These are phyloP conservation scores for Drosophila formosana DNA, from an alignment of 2,888 invertebrate species.

Conservation along the genomic window DNA sequence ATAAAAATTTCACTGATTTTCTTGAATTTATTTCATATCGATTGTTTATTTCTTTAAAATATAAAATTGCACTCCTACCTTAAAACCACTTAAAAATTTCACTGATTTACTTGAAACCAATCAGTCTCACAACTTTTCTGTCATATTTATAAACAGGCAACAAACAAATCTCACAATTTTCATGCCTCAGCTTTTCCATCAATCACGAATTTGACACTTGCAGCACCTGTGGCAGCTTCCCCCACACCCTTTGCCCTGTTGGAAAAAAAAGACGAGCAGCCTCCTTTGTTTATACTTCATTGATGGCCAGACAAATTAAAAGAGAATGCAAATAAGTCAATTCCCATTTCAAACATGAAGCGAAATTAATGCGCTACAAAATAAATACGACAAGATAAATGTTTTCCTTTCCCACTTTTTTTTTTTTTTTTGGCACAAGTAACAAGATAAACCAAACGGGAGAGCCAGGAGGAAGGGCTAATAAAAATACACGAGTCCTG, in stretches of 20 bases:
- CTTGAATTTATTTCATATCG: too few relatives aligned
- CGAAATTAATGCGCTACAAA: constrained; percentile 75
- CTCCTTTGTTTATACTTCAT: constrained; percentile 28
- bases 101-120: constrained; percentile 41
- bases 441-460: constrained; percentile 63
- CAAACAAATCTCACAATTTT: constrained; percentile 61
- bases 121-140: constrained; percentile 19
- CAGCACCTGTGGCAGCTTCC: constrained; percentile 61
- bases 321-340: constrained; percentile 78
- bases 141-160: constrained; percentile 23
- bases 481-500: constrained; percentile 73
- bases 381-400: constrained; percentile 80
- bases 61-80: too few relatives aligned
- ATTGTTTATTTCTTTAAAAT: too few relatives aligned
- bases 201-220: constrained; percentile 68
- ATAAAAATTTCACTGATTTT: too few relatives aligned
- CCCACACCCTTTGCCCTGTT: background rate
- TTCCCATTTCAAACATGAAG: constrained; percentile 66
- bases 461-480: constrained; percentile 41
- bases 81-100: background rate
- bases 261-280: constrained; percentile 1
- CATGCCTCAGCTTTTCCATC: constrained; percentile 44
- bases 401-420: constrained; percentile 32
- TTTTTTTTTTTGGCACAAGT: constrained; percentile 46
- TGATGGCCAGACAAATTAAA: constrained; percentile 69